Percentiles rank a stretch among this genome's conserved stretches.
These are phyloP conservation scores for Catalaphyllia jardinei DNA, from an alignment of 64 coral and sea anemone genomes.

Conservation along the genomic window DNA sequence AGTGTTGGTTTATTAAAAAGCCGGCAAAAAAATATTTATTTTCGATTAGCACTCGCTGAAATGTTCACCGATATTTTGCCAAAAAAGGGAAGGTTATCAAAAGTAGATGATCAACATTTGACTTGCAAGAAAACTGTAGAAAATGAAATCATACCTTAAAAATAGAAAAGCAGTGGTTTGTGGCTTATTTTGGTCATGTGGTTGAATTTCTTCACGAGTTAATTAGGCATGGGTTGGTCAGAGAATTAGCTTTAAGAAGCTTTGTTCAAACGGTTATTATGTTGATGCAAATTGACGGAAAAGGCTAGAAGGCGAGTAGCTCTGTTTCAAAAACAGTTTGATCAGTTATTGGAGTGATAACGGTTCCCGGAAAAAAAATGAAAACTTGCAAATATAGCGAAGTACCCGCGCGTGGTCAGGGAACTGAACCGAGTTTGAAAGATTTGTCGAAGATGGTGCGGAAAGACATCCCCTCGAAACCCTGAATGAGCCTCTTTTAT, in stretches of 20 bases:
- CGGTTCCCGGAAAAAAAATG: too few species aligned
- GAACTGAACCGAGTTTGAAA: too few species aligned
- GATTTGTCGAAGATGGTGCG: background rate
- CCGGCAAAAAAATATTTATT: too few species aligned
- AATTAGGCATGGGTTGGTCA: background rate
- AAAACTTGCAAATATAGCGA: too few species aligned
- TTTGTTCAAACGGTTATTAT: background rate
- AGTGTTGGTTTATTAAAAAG: too few species aligned
- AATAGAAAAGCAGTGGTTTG: background rate
- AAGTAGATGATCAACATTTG: background rate
- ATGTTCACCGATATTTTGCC: background rate
- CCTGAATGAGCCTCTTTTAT: background rate
- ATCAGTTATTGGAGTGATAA: too few species aligned
- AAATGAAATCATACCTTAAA: background rate
- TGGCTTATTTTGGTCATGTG: slow-evolving; percentile 23
- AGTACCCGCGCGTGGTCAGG: too few species aligned
- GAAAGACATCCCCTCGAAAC: background rate
- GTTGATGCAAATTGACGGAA: background rate
- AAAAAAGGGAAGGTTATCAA: background rate
- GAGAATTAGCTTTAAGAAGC: background rate
- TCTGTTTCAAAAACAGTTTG: too few species aligned
- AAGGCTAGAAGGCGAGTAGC: too few species aligned
- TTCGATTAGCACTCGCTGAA: too few species aligned
- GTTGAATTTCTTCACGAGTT: slow-evolving; percentile 2
- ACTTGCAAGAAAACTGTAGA: background rate